Evolutionary conservation across 2,888 invertebrate species (phyloP).

Genomic region (Brenthis daphne): DNA sequence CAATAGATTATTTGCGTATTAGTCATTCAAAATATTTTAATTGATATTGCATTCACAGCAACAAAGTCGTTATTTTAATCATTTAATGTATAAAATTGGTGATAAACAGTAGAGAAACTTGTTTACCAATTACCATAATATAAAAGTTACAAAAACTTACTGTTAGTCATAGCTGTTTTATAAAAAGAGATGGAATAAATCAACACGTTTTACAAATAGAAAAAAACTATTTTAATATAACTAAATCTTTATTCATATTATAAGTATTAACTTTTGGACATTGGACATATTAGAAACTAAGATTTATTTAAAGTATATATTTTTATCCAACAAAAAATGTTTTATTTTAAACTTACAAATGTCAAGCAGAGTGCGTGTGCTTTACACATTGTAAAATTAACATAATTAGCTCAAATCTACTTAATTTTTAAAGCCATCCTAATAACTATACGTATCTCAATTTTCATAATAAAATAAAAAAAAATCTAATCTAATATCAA

Average conservation of each 20-base stretch:
- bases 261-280: no score
- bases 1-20: conserved; percentile 13
- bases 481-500: no score
- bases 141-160: conserved; percentile 30
- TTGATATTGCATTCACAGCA: conserved; percentile 22
- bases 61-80: conserved; percentile 15
- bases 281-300: no score
- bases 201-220: background rate
- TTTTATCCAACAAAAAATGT: no score
- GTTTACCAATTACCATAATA: conserved; percentile 39
- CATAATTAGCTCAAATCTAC: no score
- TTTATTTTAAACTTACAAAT: no score
- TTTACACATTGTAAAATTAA: no score
- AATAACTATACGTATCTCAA: no score
- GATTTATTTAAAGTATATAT: no score
- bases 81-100: conserved; percentile 25
- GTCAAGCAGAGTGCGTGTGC: no score
- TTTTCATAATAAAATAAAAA: no score
- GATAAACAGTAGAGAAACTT: conserved; percentile 36
- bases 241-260: background rate
- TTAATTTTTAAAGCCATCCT: no score
- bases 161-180: conserved; percentile 29
- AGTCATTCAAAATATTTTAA: conserved; percentile 29
- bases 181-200: conserved; percentile 12
- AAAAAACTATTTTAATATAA: background rate